Evolutionary conservation across 2,113 vertebrate species (phyloP).

Genomic region (Hipposideros armiger): DNA sequence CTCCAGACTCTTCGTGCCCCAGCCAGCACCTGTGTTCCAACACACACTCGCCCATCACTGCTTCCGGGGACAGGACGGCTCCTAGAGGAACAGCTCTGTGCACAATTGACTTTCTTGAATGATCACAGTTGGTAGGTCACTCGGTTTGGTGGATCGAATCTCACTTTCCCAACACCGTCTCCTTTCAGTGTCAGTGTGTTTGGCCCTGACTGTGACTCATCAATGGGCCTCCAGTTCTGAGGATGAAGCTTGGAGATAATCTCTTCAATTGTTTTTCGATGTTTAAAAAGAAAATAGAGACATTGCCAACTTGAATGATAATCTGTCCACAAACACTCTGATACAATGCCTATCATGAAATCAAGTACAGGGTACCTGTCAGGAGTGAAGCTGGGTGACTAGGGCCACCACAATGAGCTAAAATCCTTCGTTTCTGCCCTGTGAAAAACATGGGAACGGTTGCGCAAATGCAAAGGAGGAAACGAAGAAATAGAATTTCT

Average conservation of each 20-base stretch:
- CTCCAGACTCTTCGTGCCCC: background rate
- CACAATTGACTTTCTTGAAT: background rate
- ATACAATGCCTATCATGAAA: background rate
- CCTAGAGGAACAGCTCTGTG: background rate
- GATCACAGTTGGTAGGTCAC: background rate
- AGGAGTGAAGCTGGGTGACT: background rate
- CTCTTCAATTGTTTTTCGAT: background rate
- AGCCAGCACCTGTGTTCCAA: constrained; percentile 7
- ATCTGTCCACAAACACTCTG: background rate
- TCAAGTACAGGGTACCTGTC: background rate
- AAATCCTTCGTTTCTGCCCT: background rate
- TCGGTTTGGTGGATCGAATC: background rate
- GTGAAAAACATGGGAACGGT: background rate
- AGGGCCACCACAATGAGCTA: background rate
- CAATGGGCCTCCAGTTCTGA: background rate
- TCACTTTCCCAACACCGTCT: background rate
- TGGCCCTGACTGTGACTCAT: background rate
- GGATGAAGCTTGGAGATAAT: constrained; percentile 15
- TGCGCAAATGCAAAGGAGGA: background rate
- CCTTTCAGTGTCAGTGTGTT: background rate
- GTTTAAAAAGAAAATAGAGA: constrained; percentile 37
- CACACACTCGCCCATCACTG: background rate
- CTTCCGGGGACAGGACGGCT: background rate
- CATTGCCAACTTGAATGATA: background rate
- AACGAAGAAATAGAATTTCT: background rate